A percentile compares a stretch with the other conserved stretches of the same genome.
Conservation (phyloP, 2,797 vertebrate species). For the Sparidentex hasta region DNA sequence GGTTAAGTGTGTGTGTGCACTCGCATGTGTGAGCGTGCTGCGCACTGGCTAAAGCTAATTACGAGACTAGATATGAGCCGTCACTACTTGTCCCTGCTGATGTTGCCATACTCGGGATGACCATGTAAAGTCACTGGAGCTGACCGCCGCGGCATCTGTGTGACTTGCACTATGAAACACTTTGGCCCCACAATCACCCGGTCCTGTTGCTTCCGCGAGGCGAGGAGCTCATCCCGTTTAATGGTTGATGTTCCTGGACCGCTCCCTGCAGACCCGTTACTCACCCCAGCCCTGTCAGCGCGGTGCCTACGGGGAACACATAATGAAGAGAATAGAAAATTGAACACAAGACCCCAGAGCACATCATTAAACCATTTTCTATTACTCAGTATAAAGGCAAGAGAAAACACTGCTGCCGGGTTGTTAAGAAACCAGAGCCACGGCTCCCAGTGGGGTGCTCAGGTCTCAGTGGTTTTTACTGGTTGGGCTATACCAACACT, state of each 20-base stretch:
- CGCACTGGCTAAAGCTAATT: slow-evolving; percentile 56
- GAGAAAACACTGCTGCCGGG: slow-evolving; percentile 59
- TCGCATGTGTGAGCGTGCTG: slow-evolving; percentile 1
- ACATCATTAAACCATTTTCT: slow-evolving; percentile 77
- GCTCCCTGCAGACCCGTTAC: slow-evolving; percentile 71
- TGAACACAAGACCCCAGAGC: slow-evolving; percentile 69
- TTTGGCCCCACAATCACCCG: slow-evolving; percentile 32
- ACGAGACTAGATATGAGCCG: slow-evolving; percentile 45
- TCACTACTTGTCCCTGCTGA: slow-evolving; percentile 35
- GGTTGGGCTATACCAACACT: slow-evolving; percentile 28
- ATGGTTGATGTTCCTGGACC: slow-evolving; percentile 64
- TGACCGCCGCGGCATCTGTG: slow-evolving; percentile 51
- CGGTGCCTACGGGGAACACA: slow-evolving; percentile 48
- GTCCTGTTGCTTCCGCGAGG: slow-evolving; percentile 37
- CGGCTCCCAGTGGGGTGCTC: slow-evolving; percentile 39
- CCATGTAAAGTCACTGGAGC: slow-evolving; percentile 1
- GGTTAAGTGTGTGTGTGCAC: slow-evolving; percentile 12
- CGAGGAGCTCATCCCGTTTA: slow-evolving; percentile 64
- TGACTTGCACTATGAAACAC: slow-evolving; percentile 38
- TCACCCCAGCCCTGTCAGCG: slow-evolving; percentile 65
- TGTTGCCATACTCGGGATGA: slow-evolving; percentile 12
- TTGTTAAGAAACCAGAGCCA: slow-evolving; percentile 54
- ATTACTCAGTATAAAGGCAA: slow-evolving; percentile 58
- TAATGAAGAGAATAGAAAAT: slow-evolving; percentile 78
- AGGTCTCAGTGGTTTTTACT: slow-evolving; percentile 65